Conservation (phyloP, 1,140 invertebrate genomes). For the Neodiprion lecontei region DNA sequence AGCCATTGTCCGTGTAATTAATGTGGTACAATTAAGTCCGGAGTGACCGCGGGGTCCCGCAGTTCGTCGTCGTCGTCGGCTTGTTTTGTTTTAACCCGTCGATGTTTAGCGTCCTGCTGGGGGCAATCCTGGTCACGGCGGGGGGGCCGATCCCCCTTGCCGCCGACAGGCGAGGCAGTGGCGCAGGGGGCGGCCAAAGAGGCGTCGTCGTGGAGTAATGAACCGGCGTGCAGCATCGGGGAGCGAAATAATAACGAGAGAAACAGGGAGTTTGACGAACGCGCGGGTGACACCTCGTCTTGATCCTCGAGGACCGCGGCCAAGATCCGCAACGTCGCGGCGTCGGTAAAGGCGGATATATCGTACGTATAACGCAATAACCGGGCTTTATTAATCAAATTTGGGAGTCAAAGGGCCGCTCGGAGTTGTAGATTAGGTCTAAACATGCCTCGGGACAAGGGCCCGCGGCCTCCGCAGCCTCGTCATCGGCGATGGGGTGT, state of each 20-base stretch:
- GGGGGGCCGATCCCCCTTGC: conserved; percentile 38
- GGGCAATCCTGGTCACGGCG: conserved; percentile 51
- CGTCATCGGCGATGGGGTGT: too few species aligned
- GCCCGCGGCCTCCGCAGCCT: too few species aligned
- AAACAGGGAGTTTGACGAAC: not conserved
- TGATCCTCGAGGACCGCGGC: too few species aligned
- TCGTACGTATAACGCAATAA: too few species aligned
- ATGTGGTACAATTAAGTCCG: conserved; percentile 53
- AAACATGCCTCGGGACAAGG: too few species aligned
- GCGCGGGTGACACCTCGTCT: too few species aligned
- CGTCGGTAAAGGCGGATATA: too few species aligned
- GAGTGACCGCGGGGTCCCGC: conserved; percentile 23
- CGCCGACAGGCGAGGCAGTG: not conserved
- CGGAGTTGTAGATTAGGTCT: too few species aligned
- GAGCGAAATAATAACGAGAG: not conserved
- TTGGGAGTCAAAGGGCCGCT: too few species aligned
- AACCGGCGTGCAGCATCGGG: not conserved
- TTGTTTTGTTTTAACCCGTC: conserved; percentile 51
- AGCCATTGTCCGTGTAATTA: conserved; percentile 43
- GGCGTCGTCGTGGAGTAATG: conserved; percentile 1
- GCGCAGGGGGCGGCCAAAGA: not conserved
- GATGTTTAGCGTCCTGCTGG: conserved; percentile 58
- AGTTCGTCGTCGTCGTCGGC: conserved; percentile 30
- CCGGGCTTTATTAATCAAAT: too few species aligned
- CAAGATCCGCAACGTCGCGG: too few species aligned